These are phyloP conservation scores for Drosophila nikananu DNA, from an alignment of 1,140 invertebrate genomes.

Conservation along the genomic window DNA sequence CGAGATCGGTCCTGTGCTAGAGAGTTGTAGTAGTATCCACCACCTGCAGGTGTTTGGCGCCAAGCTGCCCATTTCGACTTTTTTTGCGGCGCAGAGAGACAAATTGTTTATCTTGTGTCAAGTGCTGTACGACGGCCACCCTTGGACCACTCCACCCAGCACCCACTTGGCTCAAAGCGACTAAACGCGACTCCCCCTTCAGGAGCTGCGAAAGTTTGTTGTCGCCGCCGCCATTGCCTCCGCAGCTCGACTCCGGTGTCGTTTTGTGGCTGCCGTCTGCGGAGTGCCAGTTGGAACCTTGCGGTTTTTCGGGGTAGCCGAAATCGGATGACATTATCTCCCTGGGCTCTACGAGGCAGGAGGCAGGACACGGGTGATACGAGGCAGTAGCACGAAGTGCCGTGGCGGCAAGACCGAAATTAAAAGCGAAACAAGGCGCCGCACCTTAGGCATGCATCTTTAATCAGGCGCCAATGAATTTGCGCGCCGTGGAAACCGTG, in stretches of 20 bases:
- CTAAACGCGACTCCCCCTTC: neutral
- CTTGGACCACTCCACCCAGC: constrained; percentile 6
- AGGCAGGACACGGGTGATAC: neutral
- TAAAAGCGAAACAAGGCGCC: constrained; percentile 74
- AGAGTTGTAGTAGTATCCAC: constrained; percentile 3
- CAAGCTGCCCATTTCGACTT: constrained; percentile 72
- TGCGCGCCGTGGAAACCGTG: constrained; percentile 59
- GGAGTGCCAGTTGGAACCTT: constrained; percentile 61
- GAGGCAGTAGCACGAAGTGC: neutral
- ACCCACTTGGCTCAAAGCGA: neutral
- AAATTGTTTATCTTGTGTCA: constrained; percentile 83
- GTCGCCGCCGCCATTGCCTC: constrained; percentile 47
- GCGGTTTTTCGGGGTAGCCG: constrained; percentile 43
- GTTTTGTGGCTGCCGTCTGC: constrained; percentile 62
- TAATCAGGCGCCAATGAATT: constrained; percentile 77
- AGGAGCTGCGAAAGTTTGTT: constrained; percentile 60
- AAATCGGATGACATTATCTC: constrained; percentile 81
- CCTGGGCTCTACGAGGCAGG: constrained; percentile 2
- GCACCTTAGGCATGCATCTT: constrained; percentile 76
- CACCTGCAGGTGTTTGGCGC: constrained; percentile 74
- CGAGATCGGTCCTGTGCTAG: constrained; percentile 12
- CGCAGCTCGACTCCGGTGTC: constrained; percentile 17
- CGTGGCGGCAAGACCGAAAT: constrained; percentile 58
- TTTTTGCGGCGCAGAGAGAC: constrained; percentile 64
- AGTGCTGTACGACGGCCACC: constrained; percentile 54